Evolutionary conservation across 2,888 invertebrate species (phyloP), one percentile per base, ranked within the genome.

Genomic region (Epistrophe eligans): DNA sequence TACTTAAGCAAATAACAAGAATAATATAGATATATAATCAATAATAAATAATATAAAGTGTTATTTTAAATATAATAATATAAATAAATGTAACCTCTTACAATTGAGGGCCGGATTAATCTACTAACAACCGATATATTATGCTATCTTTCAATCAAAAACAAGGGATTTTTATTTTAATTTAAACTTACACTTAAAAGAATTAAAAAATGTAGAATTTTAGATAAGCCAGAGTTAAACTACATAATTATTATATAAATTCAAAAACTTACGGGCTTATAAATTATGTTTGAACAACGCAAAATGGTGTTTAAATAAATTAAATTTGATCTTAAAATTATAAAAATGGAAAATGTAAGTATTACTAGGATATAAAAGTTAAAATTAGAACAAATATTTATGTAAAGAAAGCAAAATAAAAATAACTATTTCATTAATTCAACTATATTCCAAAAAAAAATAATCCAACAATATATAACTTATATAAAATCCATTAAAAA

Each of bases 81-180:
- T 8, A 35, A 62, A 19, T 10, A 72, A 84, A 45, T 77, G 77
- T 74, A 52, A 67, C 73, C 81, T 80, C 79, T 48, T 13, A 67
- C 72, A 32, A 24, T 19, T 58, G 84, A 84, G 84, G 80, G 48
- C 62, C 55, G 58, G 48, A 79, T 79, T 60, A 62, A 77, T 45
- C 17, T 66, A 77, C 62, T 70, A 74, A 79, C 62, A 48, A 67
- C 32, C 35, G 48, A 50, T 62, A 62, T n/a, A n/a, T n/a, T n/a
- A n/a, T 43, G 43, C 43, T 66, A 64, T 79, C 62, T 79, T 66
- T 70, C 48, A 80, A 77, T 66, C 48, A 72, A 79, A 74, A 85
- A 85, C 85, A 85, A 85, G 82, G 82, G 81, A 85, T 82, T 74
- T 81, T 66, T 19, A 67, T 40, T 8, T 70, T 55, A 55, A 55